A percentile compares a stretch with the other conserved stretches of the same genome.
Evolutionary conservation across 2,113 vertebrate species (phyloP).

Genomic region (Syrmaticus mikado): DNA sequence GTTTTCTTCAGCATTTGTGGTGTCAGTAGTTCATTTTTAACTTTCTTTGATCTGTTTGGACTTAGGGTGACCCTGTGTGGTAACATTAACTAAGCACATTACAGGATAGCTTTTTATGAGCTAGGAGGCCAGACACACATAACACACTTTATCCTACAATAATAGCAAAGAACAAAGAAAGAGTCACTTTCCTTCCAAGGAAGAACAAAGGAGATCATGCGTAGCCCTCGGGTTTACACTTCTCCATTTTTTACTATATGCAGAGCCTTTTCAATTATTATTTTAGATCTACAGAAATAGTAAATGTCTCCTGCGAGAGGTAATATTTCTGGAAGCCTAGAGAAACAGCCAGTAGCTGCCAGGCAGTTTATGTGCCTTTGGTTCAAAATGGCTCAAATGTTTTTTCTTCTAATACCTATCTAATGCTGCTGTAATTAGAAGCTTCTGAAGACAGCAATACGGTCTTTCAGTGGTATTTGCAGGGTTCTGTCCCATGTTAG

Average conservation of each 20-base stretch:
- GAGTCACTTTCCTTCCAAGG: neutral
- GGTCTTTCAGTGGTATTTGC: neutral
- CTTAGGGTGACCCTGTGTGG: neutral
- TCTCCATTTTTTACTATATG: neutral
- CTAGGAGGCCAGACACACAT: neutral
- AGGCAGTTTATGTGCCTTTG: slow-evolving; percentile 34
- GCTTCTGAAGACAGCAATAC: neutral
- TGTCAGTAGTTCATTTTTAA: neutral
- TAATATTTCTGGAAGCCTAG: slow-evolving; percentile 31
- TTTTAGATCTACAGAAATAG: slow-evolving; percentile 36
- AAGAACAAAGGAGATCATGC: neutral
- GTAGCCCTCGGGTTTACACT: neutral
- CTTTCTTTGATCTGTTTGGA: slow-evolving; percentile 17
- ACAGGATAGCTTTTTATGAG: neutral
- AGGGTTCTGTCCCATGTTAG: neutral
- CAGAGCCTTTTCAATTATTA: neutral
- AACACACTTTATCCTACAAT: neutral
- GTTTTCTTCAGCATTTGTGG: neutral
- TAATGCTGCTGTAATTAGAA: neutral
- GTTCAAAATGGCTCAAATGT: neutral
- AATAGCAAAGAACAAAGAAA: slow-evolving; percentile 1
- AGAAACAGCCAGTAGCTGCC: slow-evolving; percentile 13
- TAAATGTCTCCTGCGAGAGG: slow-evolving; percentile 1
- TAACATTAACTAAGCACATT: neutral
- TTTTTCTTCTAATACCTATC: slow-evolving; percentile 11